phyloP scores from a whole-genome alignment of 2,797 vertebrate genomes.

The Borostomias antarcticus region DNA sequence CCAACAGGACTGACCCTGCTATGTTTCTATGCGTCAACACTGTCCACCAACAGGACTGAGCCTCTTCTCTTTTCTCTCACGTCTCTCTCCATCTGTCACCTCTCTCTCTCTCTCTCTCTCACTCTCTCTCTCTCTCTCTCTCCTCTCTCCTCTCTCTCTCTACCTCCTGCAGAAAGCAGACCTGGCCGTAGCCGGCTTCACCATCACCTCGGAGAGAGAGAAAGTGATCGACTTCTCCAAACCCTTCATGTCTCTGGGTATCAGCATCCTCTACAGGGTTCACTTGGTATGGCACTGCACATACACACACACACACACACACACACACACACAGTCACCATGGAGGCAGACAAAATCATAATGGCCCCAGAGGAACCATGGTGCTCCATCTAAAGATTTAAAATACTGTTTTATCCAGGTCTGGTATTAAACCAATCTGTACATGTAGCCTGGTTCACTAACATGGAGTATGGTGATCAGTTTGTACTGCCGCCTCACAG shows the following conservation, averaged over 20 bases:
- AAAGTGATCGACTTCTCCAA: constrained; percentile 88
- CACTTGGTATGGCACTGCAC: constrained; percentile 77
- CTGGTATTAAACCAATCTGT: too few relatives aligned
- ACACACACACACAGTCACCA: neutral
- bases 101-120: neutral
- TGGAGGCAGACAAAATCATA: neutral
- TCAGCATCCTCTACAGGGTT: constrained; percentile 89
- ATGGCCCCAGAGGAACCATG: too few relatives aligned
- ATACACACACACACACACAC: neutral
- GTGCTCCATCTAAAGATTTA: too few relatives aligned
- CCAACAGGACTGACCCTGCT: too few relatives aligned
- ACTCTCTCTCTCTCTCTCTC: neutral
- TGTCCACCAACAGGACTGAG: neutral
- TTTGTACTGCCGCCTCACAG: too few relatives aligned
- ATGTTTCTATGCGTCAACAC: constrained; percentile 2
- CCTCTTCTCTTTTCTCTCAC: neutral
- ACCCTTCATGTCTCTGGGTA: constrained; percentile 90
- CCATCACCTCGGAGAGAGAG: constrained; percentile 89
- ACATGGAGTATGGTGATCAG: too few relatives aligned
- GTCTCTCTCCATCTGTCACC: neutral
- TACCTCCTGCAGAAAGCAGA: constrained; percentile 83
- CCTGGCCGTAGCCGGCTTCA: constrained; percentile 87
- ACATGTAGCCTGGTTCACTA: too few relatives aligned
- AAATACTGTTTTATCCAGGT: too few relatives aligned
- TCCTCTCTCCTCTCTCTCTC: neutral